Percentiles rank a stretch among this genome's conserved stretches.
Conservation (phyloP, 2,113 vertebrate species). For the Corythornis madagascariensis region DNA sequence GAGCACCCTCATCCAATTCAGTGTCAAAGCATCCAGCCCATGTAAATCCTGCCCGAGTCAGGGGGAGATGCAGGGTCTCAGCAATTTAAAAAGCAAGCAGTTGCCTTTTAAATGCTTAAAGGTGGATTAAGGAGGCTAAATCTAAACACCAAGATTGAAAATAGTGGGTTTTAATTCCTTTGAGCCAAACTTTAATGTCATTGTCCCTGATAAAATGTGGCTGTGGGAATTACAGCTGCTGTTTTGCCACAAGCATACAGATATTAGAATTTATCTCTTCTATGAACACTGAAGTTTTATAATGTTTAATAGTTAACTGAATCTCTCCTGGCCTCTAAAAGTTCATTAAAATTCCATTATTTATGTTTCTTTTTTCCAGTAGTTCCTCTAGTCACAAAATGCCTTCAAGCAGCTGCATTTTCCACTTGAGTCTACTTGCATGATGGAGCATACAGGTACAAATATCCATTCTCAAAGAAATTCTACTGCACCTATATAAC, state of each 20-base stretch:
- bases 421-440: not conserved
- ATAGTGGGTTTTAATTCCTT: not conserved
- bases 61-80: not conserved
- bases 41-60: not conserved
- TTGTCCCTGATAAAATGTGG: not conserved
- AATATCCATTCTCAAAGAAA: not conserved
- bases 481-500: not conserved
- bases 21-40: not conserved
- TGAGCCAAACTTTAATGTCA: not conserved
- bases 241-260: not conserved
- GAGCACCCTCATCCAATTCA: not conserved
- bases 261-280: not conserved
- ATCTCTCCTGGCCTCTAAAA: not conserved
- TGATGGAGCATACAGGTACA: not conserved
- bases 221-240: not conserved
- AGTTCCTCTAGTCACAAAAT: not conserved
- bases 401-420: not conserved
- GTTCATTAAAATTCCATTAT: not conserved
- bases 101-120: not conserved
- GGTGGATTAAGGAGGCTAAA: not conserved
- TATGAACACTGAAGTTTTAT: not conserved
- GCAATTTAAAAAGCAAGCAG: not conserved
- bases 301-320: not conserved
- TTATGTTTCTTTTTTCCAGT: not conserved
- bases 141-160: not conserved